Percentiles rank a stretch among this genome's conserved stretches.
Conservation (phyloP, 2,888 invertebrate genomes). For the Eretmocerus hayati region DNA sequence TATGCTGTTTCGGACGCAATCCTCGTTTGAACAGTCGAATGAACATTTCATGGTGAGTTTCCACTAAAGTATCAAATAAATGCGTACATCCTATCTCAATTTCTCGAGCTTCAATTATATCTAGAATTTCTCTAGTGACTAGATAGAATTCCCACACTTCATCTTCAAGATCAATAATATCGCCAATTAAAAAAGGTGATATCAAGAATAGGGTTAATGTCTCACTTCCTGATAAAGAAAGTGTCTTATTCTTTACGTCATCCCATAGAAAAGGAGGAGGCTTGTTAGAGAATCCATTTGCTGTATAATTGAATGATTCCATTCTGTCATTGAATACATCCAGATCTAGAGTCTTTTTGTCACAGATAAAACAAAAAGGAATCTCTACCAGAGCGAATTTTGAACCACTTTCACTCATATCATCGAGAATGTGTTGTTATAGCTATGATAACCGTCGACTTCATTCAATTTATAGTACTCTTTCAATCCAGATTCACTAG, state of each 20-base stretch:
- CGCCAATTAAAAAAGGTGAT: slow-evolving; percentile 9
- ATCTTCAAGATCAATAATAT: slow-evolving; percentile 4
- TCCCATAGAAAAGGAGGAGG: background rate
- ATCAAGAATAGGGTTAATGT: background rate
- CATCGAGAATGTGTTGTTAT: slow-evolving; percentile 1
- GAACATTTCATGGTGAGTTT: background rate
- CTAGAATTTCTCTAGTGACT: slow-evolving; percentile 7
- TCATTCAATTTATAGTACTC: background rate
- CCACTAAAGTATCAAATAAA: background rate
- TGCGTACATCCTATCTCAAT: background rate
- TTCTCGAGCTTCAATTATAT: slow-evolving; percentile 6
- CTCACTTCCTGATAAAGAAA: background rate
- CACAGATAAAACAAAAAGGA: background rate
- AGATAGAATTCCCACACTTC: slow-evolving; percentile 9
- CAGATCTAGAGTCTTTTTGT: background rate
- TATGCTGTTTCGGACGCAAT: background rate
- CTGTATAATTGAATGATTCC: background rate
- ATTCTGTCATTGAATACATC: background rate
- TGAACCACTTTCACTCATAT: slow-evolving; percentile 7
- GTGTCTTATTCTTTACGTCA: background rate
- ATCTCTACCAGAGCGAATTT: background rate
- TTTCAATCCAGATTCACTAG: background rate
- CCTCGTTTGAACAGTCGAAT: background rate
- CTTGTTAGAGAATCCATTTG: background rate
- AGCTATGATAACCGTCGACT: background rate